These are phyloP conservation scores for Agelaius phoeniceus DNA, from an alignment of 2,113 vertebrate species.

Conservation along the genomic window DNA sequence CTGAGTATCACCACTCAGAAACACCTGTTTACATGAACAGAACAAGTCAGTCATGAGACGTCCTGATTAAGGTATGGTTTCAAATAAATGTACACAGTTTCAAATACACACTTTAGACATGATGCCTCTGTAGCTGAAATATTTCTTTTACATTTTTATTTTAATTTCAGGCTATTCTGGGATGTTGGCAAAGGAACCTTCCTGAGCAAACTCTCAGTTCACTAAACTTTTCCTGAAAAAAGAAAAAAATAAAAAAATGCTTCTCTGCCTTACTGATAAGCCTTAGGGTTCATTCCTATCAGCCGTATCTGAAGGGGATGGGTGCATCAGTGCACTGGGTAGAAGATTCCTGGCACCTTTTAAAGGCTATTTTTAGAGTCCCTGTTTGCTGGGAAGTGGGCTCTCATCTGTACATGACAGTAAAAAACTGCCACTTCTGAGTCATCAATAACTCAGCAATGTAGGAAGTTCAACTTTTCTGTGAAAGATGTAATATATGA, in stretches of 20 bases:
- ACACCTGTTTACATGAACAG: neutral
- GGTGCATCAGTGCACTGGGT: neutral
- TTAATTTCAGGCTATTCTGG: neutral
- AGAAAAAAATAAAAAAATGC: accelerated
- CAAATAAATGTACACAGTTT: neutral
- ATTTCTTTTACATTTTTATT: neutral
- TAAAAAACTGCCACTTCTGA: neutral
- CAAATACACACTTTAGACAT: neutral
- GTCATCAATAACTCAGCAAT: neutral
- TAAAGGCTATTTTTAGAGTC: neutral
- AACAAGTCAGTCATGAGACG: neutral
- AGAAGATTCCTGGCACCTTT: neutral
- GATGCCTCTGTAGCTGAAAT: neutral
- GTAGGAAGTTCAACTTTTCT: neutral
- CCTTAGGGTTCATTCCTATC: neutral
- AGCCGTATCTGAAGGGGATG: neutral
- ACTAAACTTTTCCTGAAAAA: neutral
- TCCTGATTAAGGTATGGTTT: neutral
- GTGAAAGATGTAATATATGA: neutral
- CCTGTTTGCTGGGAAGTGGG: neutral
- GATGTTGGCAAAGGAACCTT: neutral
- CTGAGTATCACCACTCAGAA: neutral
- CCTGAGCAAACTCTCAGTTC: neutral
- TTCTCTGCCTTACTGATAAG: neutral
- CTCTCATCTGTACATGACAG: neutral